A percentile compares a stretch with the other conserved stretches of the same genome.
Evolutionary conservation across 2,888 invertebrate species (phyloP).

Genomic region (Liposcelis brunnea): DNA sequence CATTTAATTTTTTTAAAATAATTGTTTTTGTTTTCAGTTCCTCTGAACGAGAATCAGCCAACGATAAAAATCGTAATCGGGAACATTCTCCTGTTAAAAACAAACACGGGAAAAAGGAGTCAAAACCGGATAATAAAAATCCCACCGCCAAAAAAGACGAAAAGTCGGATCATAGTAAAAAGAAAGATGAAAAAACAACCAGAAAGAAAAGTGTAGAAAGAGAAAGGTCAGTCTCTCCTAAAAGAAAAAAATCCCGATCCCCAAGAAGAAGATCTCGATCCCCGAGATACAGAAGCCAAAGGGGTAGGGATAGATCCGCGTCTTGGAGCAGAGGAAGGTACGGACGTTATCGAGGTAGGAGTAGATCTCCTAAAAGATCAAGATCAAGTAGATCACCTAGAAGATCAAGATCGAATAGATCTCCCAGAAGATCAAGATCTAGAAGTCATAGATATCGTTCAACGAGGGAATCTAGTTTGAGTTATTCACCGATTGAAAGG

Average conservation of each 20-base stretch:
- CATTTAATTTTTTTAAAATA: background rate
- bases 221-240: conserved; percentile 13
- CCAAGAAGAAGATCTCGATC: conserved; percentile 19
- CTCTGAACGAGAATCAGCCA: conserved; percentile 4
- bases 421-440: conserved; percentile 10
- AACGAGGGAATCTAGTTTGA: conserved; percentile 30
- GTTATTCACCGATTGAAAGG: conserved; percentile 49
- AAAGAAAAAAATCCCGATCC: conserved; percentile 15
- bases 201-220: conserved; percentile 11
- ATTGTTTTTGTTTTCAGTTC: conserved; percentile 7
- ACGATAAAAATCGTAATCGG: background rate
- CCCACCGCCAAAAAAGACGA: conserved; percentile 3
- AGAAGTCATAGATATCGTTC: conserved; percentile 18
- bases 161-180: conserved; percentile 7
- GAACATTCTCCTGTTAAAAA: conserved; percentile 5
- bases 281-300: conserved; percentile 13
- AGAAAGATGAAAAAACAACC: conserved; percentile 9
- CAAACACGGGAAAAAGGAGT: background rate
- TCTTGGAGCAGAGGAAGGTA: conserved; percentile 22
- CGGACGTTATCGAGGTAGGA: conserved; percentile 11
- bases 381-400: conserved; percentile 12
- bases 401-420: conserved; percentile 9
- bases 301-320: conserved; percentile 20
- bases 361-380: conserved; percentile 9
- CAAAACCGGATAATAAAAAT: background rate